Percentiles rank a stretch among this genome's conserved stretches.
Evolutionary conservation across 1,140 invertebrate genomes (phyloP).

Genomic region (Aporrectodea caliginosa): DNA sequence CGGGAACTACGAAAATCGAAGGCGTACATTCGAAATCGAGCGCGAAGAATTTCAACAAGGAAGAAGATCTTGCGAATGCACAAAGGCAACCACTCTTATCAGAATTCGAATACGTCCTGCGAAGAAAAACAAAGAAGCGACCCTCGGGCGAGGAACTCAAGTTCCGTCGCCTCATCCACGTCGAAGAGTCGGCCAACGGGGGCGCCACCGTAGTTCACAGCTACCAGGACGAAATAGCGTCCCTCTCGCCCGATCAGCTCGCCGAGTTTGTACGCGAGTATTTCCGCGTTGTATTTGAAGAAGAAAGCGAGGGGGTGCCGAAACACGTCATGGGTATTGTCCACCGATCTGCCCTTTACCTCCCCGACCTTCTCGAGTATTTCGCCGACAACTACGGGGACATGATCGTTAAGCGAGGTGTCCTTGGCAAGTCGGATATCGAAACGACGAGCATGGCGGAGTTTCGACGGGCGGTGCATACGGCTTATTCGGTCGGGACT

Average conservation of each 20-base stretch:
- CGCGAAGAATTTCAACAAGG: too few relatives aligned
- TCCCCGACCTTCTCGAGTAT: constrained; percentile 90
- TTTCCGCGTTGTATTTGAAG: constrained; percentile 65
- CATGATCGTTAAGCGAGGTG: constrained; percentile 86
- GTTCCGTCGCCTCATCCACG: background rate
- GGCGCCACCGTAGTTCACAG: constrained; percentile 85
- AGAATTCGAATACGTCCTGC: too few relatives aligned
- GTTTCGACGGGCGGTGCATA: constrained; percentile 81
- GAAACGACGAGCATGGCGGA: constrained; percentile 86
- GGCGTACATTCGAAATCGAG: too few relatives aligned
- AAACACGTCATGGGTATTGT: constrained; percentile 92
- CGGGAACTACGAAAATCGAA: too few relatives aligned
- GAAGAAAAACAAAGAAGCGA: too few relatives aligned
- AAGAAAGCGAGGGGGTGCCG: constrained; percentile 50
- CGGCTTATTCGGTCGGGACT: constrained; percentile 78
- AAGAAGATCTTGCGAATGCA: too few relatives aligned
- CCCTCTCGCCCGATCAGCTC: constrained; percentile 69
- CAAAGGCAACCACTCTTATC: too few relatives aligned
- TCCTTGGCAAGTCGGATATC: constrained; percentile 82
- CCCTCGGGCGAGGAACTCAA: too few relatives aligned
- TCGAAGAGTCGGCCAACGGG: constrained; percentile 57
- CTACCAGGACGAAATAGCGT: constrained; percentile 85
- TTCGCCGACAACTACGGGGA: constrained; percentile 78
- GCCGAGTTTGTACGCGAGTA: constrained; percentile 83
- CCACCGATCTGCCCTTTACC: constrained; percentile 79